Evolutionary conservation across 1,140 invertebrate genomes (phyloP).

Genomic region (Drosophila lowei): DNA sequence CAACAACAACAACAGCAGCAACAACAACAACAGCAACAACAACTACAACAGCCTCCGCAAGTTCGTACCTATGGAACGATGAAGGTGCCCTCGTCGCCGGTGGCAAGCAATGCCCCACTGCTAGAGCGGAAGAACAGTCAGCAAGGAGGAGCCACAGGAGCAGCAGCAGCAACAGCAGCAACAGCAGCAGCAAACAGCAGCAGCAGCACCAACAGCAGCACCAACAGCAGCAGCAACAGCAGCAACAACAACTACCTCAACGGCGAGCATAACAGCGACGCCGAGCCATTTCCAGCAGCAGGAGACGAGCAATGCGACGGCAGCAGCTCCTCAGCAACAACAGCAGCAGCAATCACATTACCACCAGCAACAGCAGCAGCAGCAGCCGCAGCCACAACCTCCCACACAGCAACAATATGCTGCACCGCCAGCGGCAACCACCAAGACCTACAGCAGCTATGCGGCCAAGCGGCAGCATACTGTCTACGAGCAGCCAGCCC

Average conservation of each 20-base stretch:
- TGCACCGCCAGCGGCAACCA: conserved; percentile 36
- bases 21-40: conserved; percentile 22
- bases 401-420: not conserved
- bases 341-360: conserved; percentile 16
- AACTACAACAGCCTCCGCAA: conserved; percentile 65
- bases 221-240: conserved; percentile 22
- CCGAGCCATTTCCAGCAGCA: conserved; percentile 75
- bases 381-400: conserved; percentile 15
- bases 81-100: conserved; percentile 78
- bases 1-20: conserved; percentile 60
- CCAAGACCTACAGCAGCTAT: conserved; percentile 48
- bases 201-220: conserved; percentile 9
- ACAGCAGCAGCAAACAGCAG: conserved; percentile 38
- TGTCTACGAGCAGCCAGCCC: conserved; percentile 3
- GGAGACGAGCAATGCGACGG: conserved; percentile 45
- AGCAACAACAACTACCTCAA: conserved; percentile 71
- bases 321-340: conserved; percentile 34
- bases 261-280: conserved; percentile 73
- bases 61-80: conserved; percentile 76
- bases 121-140: conserved; percentile 69
- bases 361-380: not conserved
- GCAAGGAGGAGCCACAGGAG: conserved; percentile 33
- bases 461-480: conserved; percentile 40
- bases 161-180: conserved; percentile 28
- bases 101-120: conserved; percentile 61